Conservation (phyloP, 2,797 vertebrate genomes). For the Xiphorhynchus erythropygius region DNA sequence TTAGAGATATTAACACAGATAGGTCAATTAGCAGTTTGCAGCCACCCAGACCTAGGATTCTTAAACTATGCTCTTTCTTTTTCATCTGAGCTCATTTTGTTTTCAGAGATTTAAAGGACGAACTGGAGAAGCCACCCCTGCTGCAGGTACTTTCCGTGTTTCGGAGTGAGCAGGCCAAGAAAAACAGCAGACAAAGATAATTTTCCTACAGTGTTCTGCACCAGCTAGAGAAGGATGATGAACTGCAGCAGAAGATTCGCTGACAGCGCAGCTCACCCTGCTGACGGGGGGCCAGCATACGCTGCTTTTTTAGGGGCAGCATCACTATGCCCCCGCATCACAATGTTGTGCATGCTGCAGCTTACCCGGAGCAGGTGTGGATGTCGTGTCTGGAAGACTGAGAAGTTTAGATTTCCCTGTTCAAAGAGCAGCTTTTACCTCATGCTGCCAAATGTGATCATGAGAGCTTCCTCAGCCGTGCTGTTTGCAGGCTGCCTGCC, state of each 20-base stretch:
- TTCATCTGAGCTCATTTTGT: background rate
- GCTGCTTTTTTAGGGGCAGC: background rate
- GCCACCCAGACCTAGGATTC: background rate
- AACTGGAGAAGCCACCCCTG: background rate
- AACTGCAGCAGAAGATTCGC: background rate
- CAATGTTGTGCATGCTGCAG: background rate
- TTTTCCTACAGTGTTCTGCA: background rate
- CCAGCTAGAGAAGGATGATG: background rate
- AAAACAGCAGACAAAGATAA: background rate
- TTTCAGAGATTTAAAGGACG: background rate
- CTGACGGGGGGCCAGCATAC: background rate
- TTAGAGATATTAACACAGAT: background rate
- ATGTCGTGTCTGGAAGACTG: background rate
- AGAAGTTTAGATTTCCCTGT: background rate
- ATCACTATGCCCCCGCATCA: background rate
- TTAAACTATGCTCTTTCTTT: background rate
- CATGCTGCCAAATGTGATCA: background rate
- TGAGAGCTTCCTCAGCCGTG: fast-evolving
- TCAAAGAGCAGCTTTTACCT: background rate
- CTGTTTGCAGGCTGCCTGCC: background rate
- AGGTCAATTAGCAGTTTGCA: background rate
- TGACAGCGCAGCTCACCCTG: background rate
- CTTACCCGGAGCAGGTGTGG: background rate
- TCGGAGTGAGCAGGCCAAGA: background rate
- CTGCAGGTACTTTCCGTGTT: conserved; percentile 1